Evolutionary conservation across 2,888 invertebrate genomes (phyloP).

Genomic region (Odontomyia ornata): DNA sequence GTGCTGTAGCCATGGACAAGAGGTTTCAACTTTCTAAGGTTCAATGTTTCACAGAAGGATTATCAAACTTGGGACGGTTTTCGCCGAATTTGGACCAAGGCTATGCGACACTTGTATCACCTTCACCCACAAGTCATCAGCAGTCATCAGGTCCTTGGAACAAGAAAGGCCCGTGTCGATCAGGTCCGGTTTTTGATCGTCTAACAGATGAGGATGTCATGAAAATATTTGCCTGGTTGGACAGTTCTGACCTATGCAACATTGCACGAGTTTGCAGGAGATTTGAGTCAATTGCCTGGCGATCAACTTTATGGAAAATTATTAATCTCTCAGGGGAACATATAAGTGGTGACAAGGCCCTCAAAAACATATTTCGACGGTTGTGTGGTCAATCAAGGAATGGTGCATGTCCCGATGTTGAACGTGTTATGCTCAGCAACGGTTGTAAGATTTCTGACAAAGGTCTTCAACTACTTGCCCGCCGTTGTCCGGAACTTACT

Average conservation of each 20-base stretch:
- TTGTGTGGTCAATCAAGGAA: constrained; percentile 74
- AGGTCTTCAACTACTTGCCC: constrained; percentile 78
- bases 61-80: constrained; percentile 64
- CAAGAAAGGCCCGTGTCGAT: constrained; percentile 61
- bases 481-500: constrained; percentile 82
- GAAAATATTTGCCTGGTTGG: constrained; percentile 75
- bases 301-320: constrained; percentile 77
- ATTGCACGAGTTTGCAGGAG: constrained; percentile 80
- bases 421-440: constrained; percentile 73
- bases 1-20: constrained; percentile 53
- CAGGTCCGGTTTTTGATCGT: constrained; percentile 68
- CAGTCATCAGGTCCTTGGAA: constrained; percentile 60
- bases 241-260: constrained; percentile 76
- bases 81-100: constrained; percentile 81
- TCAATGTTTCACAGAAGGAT: constrained; percentile 61
- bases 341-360: constrained; percentile 71
- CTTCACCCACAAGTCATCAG: constrained; percentile 64
- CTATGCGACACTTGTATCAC: constrained; percentile 79
- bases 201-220: constrained; percentile 75
- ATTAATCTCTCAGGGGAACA: constrained; percentile 71
- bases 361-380: constrained; percentile 71
- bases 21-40: constrained; percentile 61
- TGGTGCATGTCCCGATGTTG: constrained; percentile 74
- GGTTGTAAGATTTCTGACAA: constrained; percentile 79
- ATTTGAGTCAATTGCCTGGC: constrained; percentile 82